A percentile compares a stretch with the other conserved stretches of the same genome.
Evolutionary conservation across 2,797 vertebrate species (phyloP).

Genomic region (Xenentodon cancila): DNA sequence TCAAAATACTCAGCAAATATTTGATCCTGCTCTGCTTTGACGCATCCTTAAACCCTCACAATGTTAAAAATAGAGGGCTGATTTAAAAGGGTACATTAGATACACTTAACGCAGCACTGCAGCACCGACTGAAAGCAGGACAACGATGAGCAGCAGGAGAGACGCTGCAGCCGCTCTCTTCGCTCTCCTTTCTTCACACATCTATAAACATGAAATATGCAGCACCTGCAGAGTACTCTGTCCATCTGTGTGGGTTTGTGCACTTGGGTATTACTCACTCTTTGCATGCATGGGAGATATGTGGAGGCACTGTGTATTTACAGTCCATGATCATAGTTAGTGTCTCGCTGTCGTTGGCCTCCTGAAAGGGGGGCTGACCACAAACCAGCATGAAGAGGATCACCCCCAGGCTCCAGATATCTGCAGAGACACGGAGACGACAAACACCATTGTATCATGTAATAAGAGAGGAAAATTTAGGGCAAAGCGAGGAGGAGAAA

Average conservation of each 20-base stretch:
- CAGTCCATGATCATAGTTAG: slow-evolving; percentile 97
- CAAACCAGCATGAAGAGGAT: slow-evolving; percentile 95
- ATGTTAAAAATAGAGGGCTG: slow-evolving; percentile 65
- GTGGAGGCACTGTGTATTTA: slow-evolving; percentile 86
- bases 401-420: slow-evolving; percentile 92
- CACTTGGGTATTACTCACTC: slow-evolving; percentile 80
- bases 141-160: slow-evolving; percentile 31
- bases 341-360: slow-evolving; percentile 92
- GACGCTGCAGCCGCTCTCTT: slow-evolving; percentile 32
- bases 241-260: slow-evolving; percentile 47
- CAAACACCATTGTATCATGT: neutral
- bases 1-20: slow-evolving; percentile 16
- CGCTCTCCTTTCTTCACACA: slow-evolving; percentile 48
- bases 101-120: slow-evolving; percentile 69
- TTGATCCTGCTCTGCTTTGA: slow-evolving; percentile 22
- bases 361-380: slow-evolving; percentile 91
- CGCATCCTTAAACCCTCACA: slow-evolving; percentile 45
- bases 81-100: slow-evolving; percentile 72
- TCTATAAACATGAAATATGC: slow-evolving; percentile 79
- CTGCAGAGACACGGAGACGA: slow-evolving; percentile 66
- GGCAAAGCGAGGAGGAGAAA: neutral
- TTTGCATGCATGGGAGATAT: slow-evolving; percentile 84
- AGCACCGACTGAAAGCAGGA: slow-evolving; percentile 58
- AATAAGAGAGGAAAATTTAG: neutral
- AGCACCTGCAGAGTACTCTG: slow-evolving; percentile 68